A percentile compares a stretch with the other conserved stretches of the same genome.
Conservation (phyloP, 2,113 vertebrate genomes). For the Actenoides lindsayi region DNA sequence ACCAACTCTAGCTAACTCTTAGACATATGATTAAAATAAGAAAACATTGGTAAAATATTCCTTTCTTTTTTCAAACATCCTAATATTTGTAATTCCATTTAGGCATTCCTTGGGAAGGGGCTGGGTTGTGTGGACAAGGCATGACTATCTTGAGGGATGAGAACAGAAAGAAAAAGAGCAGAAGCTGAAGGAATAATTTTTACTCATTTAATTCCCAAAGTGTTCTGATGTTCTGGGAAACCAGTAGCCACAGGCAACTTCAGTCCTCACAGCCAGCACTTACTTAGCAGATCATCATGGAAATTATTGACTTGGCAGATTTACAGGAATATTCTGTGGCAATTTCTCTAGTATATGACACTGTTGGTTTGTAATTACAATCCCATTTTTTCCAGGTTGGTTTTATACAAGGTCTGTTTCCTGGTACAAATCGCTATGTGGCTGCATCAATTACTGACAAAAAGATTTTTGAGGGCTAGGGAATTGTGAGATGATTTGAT, state of each 20-base stretch:
- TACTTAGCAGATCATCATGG: neutral
- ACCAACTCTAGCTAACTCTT: neutral
- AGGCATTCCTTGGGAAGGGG: neutral
- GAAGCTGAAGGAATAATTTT: neutral
- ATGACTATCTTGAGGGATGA: neutral
- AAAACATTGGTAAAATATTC: neutral
- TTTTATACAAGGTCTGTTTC: conserved; percentile 8
- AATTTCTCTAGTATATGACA: neutral
- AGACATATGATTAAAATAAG: neutral
- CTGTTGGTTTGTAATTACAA: neutral
- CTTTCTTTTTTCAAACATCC: neutral
- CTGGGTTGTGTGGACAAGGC: neutral
- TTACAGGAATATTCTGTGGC: neutral
- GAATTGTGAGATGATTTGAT: neutral
- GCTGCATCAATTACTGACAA: neutral
- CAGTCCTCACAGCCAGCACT: neutral
- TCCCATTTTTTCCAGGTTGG: neutral
- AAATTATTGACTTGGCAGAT: conserved; percentile 11
- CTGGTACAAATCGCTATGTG: neutral
- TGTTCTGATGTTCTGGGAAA: conserved; percentile 34
- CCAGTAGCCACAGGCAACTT: neutral
- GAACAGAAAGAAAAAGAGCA: neutral
- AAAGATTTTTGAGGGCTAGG: neutral
- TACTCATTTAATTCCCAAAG: neutral
- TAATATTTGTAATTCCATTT: neutral